Evolutionary conservation across 2,797 vertebrate species (phyloP).

Genomic region (Esox masquinongy): DNA sequence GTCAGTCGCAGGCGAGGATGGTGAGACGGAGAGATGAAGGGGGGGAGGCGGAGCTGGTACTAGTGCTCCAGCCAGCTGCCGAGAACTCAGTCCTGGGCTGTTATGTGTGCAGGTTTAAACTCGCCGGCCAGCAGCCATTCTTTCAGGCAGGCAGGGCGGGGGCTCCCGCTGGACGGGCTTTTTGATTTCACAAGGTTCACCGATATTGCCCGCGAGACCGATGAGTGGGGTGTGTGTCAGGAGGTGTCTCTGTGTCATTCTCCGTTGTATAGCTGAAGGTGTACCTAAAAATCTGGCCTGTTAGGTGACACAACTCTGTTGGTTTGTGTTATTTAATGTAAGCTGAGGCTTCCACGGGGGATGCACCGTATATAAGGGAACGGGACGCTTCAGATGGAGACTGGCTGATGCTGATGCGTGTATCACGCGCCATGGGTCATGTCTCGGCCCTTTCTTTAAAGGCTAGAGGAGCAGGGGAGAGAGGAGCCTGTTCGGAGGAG

Average conservation of each 20-base stretch:
- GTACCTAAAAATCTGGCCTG: not conserved
- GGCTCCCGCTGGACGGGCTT: not conserved
- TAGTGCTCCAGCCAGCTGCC: not conserved
- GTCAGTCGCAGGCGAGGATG: not conserved
- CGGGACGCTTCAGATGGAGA: not conserved
- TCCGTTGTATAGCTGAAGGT: not conserved
- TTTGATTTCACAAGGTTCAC: not conserved
- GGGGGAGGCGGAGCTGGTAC: not conserved
- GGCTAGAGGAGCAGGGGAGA: not conserved
- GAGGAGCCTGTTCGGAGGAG: not conserved
- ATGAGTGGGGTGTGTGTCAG: not conserved
- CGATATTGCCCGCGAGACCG: not conserved
- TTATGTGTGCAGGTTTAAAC: constrained; percentile 5
- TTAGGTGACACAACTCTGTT: not conserved
- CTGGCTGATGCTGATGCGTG: not conserved
- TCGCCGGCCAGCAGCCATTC: no score
- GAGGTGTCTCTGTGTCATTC: not conserved
- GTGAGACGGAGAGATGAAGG: not conserved
- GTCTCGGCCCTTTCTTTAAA: no score
- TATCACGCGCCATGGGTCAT: no score
- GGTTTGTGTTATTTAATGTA: not conserved
- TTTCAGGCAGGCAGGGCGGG: not conserved
- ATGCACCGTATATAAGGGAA: not conserved
- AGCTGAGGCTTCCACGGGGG: not conserved
- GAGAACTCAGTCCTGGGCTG: not conserved